Evolutionary conservation across 1,140 invertebrate genomes (phyloP).

Genomic region (Tetragonula clypearis): DNA sequence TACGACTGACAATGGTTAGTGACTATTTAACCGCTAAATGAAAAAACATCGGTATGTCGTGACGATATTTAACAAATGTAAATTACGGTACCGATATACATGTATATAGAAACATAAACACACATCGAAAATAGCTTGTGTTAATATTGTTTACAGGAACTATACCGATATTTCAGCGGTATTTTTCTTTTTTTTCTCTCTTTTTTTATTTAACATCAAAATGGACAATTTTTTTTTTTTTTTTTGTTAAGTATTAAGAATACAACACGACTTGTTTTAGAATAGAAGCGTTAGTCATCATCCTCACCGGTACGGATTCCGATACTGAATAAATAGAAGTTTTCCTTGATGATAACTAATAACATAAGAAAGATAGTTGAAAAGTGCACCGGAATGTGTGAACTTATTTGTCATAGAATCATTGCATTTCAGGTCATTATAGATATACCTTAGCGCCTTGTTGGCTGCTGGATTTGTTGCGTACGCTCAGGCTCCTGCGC

Average conservation of each 20-base stretch:
- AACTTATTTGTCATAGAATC: slow-evolving; percentile 57
- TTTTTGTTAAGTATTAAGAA: slow-evolving; percentile 10
- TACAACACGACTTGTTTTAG: slow-evolving; percentile 33
- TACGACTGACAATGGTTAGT: slow-evolving; percentile 22
- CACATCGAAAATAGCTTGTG: not conserved
- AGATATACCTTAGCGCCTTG: slow-evolving; percentile 83
- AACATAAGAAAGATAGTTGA: slow-evolving; percentile 57
- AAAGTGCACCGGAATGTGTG: slow-evolving; percentile 57
- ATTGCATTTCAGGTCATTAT: slow-evolving; percentile 62
- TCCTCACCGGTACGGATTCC: slow-evolving; percentile 53
- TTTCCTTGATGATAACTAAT: slow-evolving; percentile 52
- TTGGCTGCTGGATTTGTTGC: slow-evolving; percentile 82
- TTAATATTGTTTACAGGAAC: not conserved
- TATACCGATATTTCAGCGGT: slow-evolving; percentile 41
- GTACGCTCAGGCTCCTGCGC: slow-evolving; percentile 83
- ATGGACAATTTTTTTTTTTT: not conserved
- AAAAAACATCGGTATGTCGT: slow-evolving; percentile 26
- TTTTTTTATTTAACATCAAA: slow-evolving; percentile 4
- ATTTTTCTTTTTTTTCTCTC: not conserved
- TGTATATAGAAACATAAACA: not conserved
- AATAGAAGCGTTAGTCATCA: slow-evolving; percentile 43
- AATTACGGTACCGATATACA: not conserved
- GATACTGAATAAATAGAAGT: slow-evolving; percentile 52
- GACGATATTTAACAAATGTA: not conserved
- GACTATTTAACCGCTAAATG: not conserved